Evolutionary conservation across 1,140 invertebrate genomes (phyloP).

Genomic region (Halictus rubicundus): DNA sequence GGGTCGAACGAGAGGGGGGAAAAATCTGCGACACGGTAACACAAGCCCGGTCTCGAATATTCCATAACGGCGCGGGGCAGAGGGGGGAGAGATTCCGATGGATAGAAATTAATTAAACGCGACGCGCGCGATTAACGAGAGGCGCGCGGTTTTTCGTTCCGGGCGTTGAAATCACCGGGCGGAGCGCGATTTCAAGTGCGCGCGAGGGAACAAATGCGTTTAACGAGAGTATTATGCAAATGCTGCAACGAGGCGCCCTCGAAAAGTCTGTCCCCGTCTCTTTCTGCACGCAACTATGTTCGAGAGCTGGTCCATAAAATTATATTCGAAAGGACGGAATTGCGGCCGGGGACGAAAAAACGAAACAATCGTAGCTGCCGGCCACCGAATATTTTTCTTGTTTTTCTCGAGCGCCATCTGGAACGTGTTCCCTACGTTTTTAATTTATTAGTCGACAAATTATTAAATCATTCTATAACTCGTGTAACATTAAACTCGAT

Average conservation of each 20-base stretch:
- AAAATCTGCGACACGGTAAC: not conserved
- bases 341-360: not conserved
- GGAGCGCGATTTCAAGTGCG: constrained; percentile 21
- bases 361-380: not conserved
- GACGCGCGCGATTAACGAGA: constrained; percentile 24
- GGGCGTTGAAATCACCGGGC: constrained; percentile 19
- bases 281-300: not conserved
- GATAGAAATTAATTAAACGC: constrained; percentile 26
- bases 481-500: too few relatives aligned
- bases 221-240: constrained; percentile 42
- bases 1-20: too few relatives aligned
- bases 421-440: too few relatives aligned
- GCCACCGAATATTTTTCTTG: too few relatives aligned
- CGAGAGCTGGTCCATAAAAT: not conserved
- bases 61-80: too few relatives aligned
- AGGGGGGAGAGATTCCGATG: not conserved
- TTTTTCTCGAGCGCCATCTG: too few relatives aligned
- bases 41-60: not conserved
- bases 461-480: too few relatives aligned
- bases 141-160: constrained; percentile 10
- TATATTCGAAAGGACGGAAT: not conserved
- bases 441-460: too few relatives aligned
- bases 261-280: not conserved
- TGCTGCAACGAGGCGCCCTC: not conserved
- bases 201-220: constrained; percentile 9